Base-by-base conservation (phyloP, 2,888 invertebrate genomes). In the Criorhina ranunculi region DNA sequence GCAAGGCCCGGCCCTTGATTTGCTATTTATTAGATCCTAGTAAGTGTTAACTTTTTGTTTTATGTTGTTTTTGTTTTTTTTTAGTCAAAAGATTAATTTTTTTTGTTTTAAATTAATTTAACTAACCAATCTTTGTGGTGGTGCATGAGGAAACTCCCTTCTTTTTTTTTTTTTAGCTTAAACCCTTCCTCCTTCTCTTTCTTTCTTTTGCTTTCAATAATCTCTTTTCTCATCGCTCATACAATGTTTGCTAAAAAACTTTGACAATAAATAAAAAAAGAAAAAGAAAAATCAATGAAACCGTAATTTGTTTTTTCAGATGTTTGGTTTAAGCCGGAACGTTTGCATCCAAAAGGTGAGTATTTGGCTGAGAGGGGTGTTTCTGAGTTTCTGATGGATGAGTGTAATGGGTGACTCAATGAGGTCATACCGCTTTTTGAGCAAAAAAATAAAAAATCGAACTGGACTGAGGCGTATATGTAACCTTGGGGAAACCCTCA, bases 311-410 rank as follows among this genome's bases (percentile, higher is more conserved):
- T 82, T 93, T 93, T 95, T 96, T 90, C 96, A 97, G 97, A 96
- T 95, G 96, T 96, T 93, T 97, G 97, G 97, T 97, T 97, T 94
- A 96, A 96, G 93, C 97, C 97, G 91, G 96, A 96, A 93, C 95
- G 96, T 93, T 95, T 97, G 93, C 96, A 97, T 93, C 97, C 97
- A 89, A 95, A 95, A 95, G 97, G 97, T 97, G 95, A 96, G 96
- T 93, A 82, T 44, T 57, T 55, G 35, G 15, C 8, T n/a, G n/a
- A n/a, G 42, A 24, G 67, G 51, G 53, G 35, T 57, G 67, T 44
- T 40, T n/a, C 29, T 33, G 8, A 40, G 35, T 33, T 53, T 35
- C 12, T 12, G n/a, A 59, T 59, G 7, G 46, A 24, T 24, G 24
- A 55, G 29, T 51, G 64, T 66, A 67, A 66, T 44, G 60, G 59